Conservation (phyloP, 2,888 invertebrate genomes). For the Epinotia nisella region DNA sequence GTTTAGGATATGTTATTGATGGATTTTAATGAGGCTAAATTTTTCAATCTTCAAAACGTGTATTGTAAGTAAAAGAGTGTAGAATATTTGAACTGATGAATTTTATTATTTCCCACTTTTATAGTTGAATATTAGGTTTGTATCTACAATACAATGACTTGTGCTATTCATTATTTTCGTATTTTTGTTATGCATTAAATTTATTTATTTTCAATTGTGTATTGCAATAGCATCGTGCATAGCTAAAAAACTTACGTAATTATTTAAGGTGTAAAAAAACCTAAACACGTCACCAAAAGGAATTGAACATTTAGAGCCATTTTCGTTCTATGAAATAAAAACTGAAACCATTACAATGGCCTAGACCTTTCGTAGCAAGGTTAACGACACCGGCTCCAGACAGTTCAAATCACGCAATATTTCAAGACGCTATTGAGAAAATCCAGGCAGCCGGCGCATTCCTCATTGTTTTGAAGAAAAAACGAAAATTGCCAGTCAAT, state of each 20-base stretch:
- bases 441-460: constrained; percentile 13
- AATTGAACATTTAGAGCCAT: background rate
- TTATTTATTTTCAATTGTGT: no score
- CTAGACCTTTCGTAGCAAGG: constrained; percentile 33
- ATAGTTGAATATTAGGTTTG: no score
- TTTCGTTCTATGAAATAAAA: background rate
- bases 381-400: constrained; percentile 17
- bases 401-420: constrained; percentile 18
- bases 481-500: constrained; percentile 45
- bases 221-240: no score
- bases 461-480: constrained; percentile 26
- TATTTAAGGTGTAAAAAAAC: no score
- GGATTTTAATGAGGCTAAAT: background rate
- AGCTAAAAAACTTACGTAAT: no score
- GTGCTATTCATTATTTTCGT: no score
- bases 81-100: no score
- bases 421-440: constrained; percentile 39
- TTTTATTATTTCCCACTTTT: no score
- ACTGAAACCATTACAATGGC: constrained; percentile 5
- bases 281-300: no score
- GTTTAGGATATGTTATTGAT: background rate
- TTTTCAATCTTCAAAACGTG: background rate
- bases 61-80: background rate
- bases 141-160: no score
- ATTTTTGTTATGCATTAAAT: no score